Evolutionary conservation across 2,113 vertebrate genomes (phyloP), one percentile per base, ranked within the genome.

Genomic region (Platysteira castanea): DNA sequence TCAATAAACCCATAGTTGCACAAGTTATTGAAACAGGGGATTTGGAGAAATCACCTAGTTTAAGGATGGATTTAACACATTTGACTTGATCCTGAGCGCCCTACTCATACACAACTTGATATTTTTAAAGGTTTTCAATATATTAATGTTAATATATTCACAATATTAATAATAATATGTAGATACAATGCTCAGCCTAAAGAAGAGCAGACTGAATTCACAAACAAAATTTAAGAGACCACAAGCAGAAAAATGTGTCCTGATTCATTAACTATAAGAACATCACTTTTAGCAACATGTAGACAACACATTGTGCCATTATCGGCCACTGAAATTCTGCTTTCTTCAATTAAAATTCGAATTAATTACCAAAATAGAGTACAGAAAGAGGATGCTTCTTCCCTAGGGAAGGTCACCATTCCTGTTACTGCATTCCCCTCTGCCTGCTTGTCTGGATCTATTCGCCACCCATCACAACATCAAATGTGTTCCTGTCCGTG

Each of bases 381-480:
- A 35, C 27, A 44, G 61, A 87, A 49, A 10, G 56, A 75, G 61
- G 86, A 63, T 2, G 2, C 28, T 23, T 95, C 81, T 63, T 59
- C 42, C 42, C 33, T 31, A 74, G 37, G 73, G 67, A 80, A 89
- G 30, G 46, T 57, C 57, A 57, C 56, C 19, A 16, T 57, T 69
- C 31, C 47, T 35, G 56, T 61, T 50, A 22, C 41, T 74, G 79
- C 76, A 59, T 42, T 76, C 73, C 64, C 80, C 44, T 31, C 27
- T 61, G 26, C 42, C 53, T 63, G 49, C 52, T 46, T 37, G 33
- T 18, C 44, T 33, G 15, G 87, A 67, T 92, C 85, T 82, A 70
- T 73, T 91, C 81, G 89, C 71, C 70, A 93, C 60, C 71, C 91
- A 81, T 95, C 92, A 79, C 77, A 82, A 70, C 65, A 78, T 26